Conservation (phyloP, 1,140 invertebrate genomes). For the Chymomyza costata region DNA sequence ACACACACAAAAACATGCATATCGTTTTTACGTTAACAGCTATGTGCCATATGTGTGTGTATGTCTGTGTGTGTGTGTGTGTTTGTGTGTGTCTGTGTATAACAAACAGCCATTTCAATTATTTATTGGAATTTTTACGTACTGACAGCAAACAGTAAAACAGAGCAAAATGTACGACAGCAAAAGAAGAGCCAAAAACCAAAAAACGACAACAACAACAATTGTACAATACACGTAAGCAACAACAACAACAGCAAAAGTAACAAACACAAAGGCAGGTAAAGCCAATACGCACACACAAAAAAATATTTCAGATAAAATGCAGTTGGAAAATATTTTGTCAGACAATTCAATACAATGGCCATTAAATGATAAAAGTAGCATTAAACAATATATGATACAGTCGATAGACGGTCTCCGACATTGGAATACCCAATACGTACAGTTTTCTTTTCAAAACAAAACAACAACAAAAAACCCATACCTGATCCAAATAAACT, state of each 20-base stretch:
- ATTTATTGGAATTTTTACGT: conserved; percentile 72
- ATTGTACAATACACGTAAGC: conserved; percentile 26
- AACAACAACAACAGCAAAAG: conserved; percentile 13
- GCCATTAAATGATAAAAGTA: conserved; percentile 16
- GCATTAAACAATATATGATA: no score
- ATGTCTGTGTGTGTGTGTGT: neutral
- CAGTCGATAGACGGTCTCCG: no score
- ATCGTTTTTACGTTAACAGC: no score
- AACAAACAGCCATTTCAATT: conserved; percentile 67
- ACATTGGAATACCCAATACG: no score
- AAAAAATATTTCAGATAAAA: conserved; percentile 19
- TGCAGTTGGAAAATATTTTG: conserved; percentile 29
- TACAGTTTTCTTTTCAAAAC: no score
- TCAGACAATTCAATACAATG: conserved; percentile 20
- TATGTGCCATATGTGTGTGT: neutral
- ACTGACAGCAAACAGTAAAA: conserved; percentile 66
- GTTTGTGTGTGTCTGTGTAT: neutral
- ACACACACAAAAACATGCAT: no score
- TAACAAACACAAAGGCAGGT: conserved; percentile 17
- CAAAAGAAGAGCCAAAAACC: conserved; percentile 32
- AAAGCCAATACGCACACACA: conserved; percentile 69
- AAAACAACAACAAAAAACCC: no score
- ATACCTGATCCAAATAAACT: no score
- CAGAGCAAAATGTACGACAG: conserved; percentile 12
- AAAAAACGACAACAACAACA: conserved; percentile 12